Evolutionary conservation across 2,888 invertebrate species (phyloP).

Genomic region (Tenthredo scrophulariae): DNA sequence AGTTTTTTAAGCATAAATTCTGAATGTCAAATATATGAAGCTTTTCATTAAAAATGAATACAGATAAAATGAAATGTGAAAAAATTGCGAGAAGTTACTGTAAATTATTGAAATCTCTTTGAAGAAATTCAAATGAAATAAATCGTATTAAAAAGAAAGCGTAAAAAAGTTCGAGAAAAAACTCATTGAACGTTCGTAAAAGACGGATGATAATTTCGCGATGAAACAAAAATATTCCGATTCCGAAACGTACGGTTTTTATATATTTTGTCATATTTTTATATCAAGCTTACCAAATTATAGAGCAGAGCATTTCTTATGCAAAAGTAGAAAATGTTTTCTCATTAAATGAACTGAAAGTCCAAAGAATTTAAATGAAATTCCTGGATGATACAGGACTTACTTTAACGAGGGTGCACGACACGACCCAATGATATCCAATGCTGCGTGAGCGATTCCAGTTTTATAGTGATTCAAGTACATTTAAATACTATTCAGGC

Average conservation of each 20-base stretch:
- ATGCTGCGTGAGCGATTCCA: constrained; percentile 50
- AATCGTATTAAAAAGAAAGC: background rate
- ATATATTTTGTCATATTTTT: background rate
- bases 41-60: background rate
- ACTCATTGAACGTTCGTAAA: background rate
- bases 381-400: constrained; percentile 38
- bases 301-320: constrained; percentile 1
- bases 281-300: constrained; percentile 13
- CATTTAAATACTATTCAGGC: constrained; percentile 11
- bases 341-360: background rate
- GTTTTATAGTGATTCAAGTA: constrained; percentile 39
- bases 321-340: background rate
- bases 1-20: background rate
- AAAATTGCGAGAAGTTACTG: background rate
- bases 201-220: background rate
- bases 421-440: constrained; percentile 46
- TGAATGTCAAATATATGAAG: background rate
- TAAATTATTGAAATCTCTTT: background rate
- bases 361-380: background rate
- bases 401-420: constrained; percentile 47
- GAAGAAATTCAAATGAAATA: background rate
- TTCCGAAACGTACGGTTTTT: background rate
- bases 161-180: background rate
- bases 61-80: background rate
- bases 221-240: background rate